Conservation (phyloP, 2,113 vertebrate species). For the Bos taurus region ARS-UCD2.0 NC_037331.1:40696001-40696500, state of each 20-base stretch:
- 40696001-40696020: neutral
- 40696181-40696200: neutral
- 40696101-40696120: neutral
- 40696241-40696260: neutral
- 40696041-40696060: neutral
- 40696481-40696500: slow-evolving; percentile 37
- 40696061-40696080: neutral
- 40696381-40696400: neutral
- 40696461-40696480: neutral
- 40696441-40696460: neutral
- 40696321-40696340: neutral
- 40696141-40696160: neutral
- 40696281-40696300: neutral
- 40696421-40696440: neutral
- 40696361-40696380: neutral
- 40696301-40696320: neutral
- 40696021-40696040: neutral
- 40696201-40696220: neutral
- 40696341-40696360: neutral
- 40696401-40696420: neutral
- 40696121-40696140: neutral
- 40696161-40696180: neutral
- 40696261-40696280: neutral
- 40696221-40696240: neutral
- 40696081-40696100: neutral